Evolutionary conservation across 2,113 vertebrate species (phyloP), one percentile per base, ranked within the genome.

Genomic region (Nannobrachium achirus): DNA sequence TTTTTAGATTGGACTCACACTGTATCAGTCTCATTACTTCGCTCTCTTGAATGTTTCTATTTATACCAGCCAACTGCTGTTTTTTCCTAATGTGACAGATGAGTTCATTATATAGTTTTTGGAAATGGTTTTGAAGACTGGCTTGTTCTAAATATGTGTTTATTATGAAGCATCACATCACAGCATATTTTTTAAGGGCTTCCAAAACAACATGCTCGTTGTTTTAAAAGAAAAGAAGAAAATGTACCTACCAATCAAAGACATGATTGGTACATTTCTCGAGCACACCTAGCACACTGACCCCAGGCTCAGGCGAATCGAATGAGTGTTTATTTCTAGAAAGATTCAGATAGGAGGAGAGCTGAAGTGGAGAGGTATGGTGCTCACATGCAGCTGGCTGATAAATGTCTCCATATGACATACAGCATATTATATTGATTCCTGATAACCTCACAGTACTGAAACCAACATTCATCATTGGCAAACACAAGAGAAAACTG

Each of bases 351-450:
- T 13, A 79, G 20, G 51, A 67, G 20, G 58, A 64, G 65, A 69
- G 63, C 33, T n/a, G 61, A 51, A 44, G 46, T 56, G 56, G 51
- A 25, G 42, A 14, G 66, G n/a, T 11, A 53, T 33, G 52, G 66
- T 3, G 16, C 2, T 8, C n/a, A 18, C n/a, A 45, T 6, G 15
- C 9, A 18, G n/a, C 15, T n/a, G 60, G 2, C 48, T 62, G 41
- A 74, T 63, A 41, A 67, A 79, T 64, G 20, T 82, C 39, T 70
- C 8, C n/a, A 55, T 6, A 57, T 75, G 56, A 52, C 55, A 33
- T 25, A 25, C 25, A 33, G 25, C 6, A 67, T 33, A 15, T 61
- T 60, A n/a, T 44, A 51, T 69, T 65, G 0, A 73, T 53, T 51
- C 42, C 25, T 41, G 10, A 50, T 33, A 50, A 56, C 40, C 25